Evolutionary conservation across 2,113 vertebrate genomes (phyloP), one percentile per base, ranked within the genome.

Genomic region (Alligator mississippiensis): DNA sequence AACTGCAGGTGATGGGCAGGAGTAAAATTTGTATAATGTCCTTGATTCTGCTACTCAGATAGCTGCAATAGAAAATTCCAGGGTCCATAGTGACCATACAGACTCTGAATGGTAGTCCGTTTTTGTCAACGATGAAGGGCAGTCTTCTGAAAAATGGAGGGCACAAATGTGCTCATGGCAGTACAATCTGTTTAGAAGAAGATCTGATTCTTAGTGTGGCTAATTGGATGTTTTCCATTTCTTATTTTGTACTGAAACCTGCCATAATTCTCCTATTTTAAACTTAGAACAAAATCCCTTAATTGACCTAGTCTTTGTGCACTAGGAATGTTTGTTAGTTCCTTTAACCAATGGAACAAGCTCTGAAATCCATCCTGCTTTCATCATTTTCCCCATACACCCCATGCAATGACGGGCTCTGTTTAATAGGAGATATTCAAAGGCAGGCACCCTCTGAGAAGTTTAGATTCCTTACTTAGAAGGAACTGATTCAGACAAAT

Each of bases 31-130:
- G 82, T 96, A 85, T 93, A 96, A 90, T 95, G 79, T 87, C 91
- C 93, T 90, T 95, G 91, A 96, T 93, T 96, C 88, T 90, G 77
- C 82, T 93, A 47, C 85, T 94, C 90, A 59, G 92, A 96, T 54
- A 77, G 84, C 28, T 81, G 90, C 84, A 93, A 92, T 58, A 85
- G 80, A 92, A 90, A 96, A 95, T 87, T 82, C 60, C 58, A 61
- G 76, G 59, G 2, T 61, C 90, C 78, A 47, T 7, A 60, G 22
- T 28, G 70, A 61, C 28, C 77, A 85, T 34, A 84, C 88, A 55
- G 47, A 47, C 47, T 87, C 89, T 92, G 24, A 54, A 68, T 47
- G 66, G 54, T 25, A 90, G 88, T 58, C 5, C 85, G 19, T 47
- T 22, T 0, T 0, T 92, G 62, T 22, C 59, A 80, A 38, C 4